Conservation (phyloP, 2,797 vertebrate genomes). For the Cirrhinus molitorella region DNA sequence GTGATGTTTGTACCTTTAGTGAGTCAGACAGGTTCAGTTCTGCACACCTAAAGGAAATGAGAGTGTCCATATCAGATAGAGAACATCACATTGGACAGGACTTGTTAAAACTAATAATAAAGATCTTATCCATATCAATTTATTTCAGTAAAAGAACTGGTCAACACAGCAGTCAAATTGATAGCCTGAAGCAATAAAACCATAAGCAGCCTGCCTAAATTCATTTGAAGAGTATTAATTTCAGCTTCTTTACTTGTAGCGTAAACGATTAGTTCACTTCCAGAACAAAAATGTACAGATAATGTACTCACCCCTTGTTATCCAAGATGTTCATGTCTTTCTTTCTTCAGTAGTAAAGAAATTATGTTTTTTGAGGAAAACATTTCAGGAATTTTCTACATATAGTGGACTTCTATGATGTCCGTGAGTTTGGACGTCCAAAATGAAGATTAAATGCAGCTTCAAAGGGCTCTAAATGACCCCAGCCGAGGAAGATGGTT, state of each 20-base stretch:
- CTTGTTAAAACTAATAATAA: not conserved
- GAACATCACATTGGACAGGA: not conserved
- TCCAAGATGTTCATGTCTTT: too few species aligned
- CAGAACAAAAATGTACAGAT: too few species aligned
- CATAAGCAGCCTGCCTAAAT: not conserved
- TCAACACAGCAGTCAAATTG: not conserved
- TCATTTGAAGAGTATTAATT: not conserved
- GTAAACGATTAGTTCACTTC: too few species aligned
- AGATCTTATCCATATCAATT: not conserved
- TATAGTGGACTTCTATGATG: too few species aligned
- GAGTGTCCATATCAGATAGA: not conserved
- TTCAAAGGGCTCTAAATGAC: too few species aligned
- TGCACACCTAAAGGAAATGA: not conserved
- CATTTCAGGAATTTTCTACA: too few species aligned
- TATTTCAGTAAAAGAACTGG: constrained; percentile 1
- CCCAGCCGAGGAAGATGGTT: too few species aligned
- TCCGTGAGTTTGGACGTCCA: too few species aligned
- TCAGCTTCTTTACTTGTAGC: not conserved
- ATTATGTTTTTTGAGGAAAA: too few species aligned
- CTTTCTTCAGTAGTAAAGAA: too few species aligned
- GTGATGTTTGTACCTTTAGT: constrained; percentile 3
- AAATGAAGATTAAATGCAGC: too few species aligned
- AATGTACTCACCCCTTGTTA: too few species aligned
- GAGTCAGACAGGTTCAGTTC: not conserved
- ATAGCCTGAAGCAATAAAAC: not conserved